Evolutionary conservation across 2,888 invertebrate species (phyloP).

Genomic region (Agrotis ipsilon): DNA sequence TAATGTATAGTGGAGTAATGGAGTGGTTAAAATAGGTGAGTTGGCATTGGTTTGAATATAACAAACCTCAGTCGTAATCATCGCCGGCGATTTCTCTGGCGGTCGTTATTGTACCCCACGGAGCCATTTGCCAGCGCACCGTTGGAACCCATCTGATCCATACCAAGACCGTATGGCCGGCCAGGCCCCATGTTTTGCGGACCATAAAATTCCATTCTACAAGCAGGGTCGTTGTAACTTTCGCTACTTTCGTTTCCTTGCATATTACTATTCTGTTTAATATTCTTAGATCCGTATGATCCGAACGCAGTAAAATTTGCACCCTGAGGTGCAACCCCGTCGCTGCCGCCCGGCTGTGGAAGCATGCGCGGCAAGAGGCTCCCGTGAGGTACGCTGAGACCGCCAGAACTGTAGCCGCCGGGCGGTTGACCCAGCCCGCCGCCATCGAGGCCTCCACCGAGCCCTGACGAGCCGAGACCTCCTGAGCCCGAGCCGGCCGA

Average conservation of each 20-base stretch:
- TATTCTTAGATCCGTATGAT: slow-evolving; percentile 83
- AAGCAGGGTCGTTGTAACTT: slow-evolving; percentile 70
- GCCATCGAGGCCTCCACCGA: slow-evolving; percentile 73
- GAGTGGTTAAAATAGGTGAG: slow-evolving; percentile 80
- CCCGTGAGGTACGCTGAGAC: slow-evolving; percentile 86
- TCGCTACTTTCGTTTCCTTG: slow-evolving; percentile 71
- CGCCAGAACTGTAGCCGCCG: slow-evolving; percentile 83
- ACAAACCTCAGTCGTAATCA: slow-evolving; percentile 89
- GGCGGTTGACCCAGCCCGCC: slow-evolving; percentile 77
- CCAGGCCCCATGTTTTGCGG: slow-evolving; percentile 84
- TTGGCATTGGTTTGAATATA: slow-evolving; percentile 88
- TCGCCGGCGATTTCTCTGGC: slow-evolving; percentile 90
- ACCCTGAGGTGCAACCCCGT: slow-evolving; percentile 79
- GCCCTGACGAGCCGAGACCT: slow-evolving; percentile 75
- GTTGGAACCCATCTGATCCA: slow-evolving; percentile 76
- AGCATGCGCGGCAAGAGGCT: slow-evolving; percentile 88
- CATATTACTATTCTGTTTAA: slow-evolving; percentile 68
- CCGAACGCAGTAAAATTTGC: slow-evolving; percentile 89
- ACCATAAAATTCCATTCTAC: slow-evolving; percentile 77
- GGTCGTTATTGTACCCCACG: slow-evolving; percentile 89
- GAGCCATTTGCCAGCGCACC: slow-evolving; percentile 86
- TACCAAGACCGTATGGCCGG: slow-evolving; percentile 76
- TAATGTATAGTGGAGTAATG: slow-evolving; percentile 64
- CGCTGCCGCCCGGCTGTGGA: slow-evolving; percentile 76
- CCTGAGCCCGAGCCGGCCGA: slow-evolving; percentile 73